These are phyloP conservation scores for Leucopsar rothschildi DNA, from an alignment of 2,113 vertebrate species.

Conservation along the genomic window DNA sequence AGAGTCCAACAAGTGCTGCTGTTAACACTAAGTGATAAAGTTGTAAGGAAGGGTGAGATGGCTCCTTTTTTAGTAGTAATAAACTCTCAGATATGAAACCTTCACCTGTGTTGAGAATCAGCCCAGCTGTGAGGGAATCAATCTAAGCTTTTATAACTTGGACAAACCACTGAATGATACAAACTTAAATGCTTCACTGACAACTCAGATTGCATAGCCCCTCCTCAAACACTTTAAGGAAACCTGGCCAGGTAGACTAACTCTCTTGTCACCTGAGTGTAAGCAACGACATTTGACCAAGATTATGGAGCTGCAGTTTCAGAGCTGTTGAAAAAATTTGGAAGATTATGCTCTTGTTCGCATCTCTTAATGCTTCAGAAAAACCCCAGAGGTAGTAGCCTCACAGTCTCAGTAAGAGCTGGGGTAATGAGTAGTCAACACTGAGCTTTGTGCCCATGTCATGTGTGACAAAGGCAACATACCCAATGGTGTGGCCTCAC, in stretches of 20 bases:
- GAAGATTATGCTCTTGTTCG: background rate
- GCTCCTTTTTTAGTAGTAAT: background rate
- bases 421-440: background rate
- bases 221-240: background rate
- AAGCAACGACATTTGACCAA: background rate
- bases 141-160: background rate
- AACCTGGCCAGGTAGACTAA: background rate
- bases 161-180: background rate
- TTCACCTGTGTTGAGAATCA: background rate
- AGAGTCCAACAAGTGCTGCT: background rate
- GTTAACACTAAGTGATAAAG: background rate
- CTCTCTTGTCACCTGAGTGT: no score
- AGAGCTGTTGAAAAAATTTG: background rate
- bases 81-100: background rate
- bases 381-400: background rate
- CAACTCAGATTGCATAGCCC: background rate
- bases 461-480: background rate
- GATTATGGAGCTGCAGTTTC: background rate
- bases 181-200: background rate
- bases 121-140: background rate
- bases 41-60: background rate
- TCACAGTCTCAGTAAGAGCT: background rate
- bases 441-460: background rate
- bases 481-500: accelerated
- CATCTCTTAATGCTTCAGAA: background rate